Percentiles rank a stretch among this genome's conserved stretches.
Evolutionary conservation across 2,797 vertebrate species (phyloP).

Genomic region (Fundulus diaphanus): DNA sequence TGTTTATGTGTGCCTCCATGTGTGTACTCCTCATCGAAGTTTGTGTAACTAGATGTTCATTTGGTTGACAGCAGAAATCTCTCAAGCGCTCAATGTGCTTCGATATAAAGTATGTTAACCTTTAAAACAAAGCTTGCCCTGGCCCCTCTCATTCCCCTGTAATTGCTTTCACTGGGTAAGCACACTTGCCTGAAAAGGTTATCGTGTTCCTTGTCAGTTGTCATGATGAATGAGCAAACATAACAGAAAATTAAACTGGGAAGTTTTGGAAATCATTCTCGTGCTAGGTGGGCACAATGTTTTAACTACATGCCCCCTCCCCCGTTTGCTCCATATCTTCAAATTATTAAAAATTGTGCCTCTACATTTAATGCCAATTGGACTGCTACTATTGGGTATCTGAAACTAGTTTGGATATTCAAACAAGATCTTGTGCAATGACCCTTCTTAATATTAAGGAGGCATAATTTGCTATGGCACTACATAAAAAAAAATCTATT

Average conservation of each 20-base stretch:
- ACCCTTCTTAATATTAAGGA: too few relatives aligned
- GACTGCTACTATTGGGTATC: conserved; percentile 30
- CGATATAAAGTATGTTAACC: conserved; percentile 82
- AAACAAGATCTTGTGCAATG: too few relatives aligned
- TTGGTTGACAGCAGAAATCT: conserved; percentile 74
- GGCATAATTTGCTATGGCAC: too few relatives aligned
- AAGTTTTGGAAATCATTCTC: conserved; percentile 43
- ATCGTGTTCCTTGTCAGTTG: conserved; percentile 73
- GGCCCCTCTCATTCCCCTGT: conserved; percentile 75
- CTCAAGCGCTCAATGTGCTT: conserved; percentile 66
- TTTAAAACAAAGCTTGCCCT: conserved; percentile 80
- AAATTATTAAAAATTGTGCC: conserved; percentile 21
- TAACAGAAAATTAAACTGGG: conserved; percentile 61
- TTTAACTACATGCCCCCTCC: conserved; percentile 14
- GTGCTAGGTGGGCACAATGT: conserved; percentile 8
- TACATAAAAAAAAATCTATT: too few relatives aligned
- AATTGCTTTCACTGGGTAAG: conserved; percentile 77
- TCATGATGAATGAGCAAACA: conserved; percentile 73
- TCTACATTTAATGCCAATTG: conserved; percentile 4
- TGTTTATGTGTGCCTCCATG: conserved; percentile 22
- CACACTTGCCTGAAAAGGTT: conserved; percentile 80
- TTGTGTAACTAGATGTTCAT: conserved; percentile 73
- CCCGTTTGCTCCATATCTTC: background rate
- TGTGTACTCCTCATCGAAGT: conserved; percentile 56
- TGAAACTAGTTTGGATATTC: too few relatives aligned